Evolutionary conservation across 2,113 vertebrate genomes (phyloP), one percentile per base, ranked within the genome.

Genomic region (Hippopotamus amphibius): DNA sequence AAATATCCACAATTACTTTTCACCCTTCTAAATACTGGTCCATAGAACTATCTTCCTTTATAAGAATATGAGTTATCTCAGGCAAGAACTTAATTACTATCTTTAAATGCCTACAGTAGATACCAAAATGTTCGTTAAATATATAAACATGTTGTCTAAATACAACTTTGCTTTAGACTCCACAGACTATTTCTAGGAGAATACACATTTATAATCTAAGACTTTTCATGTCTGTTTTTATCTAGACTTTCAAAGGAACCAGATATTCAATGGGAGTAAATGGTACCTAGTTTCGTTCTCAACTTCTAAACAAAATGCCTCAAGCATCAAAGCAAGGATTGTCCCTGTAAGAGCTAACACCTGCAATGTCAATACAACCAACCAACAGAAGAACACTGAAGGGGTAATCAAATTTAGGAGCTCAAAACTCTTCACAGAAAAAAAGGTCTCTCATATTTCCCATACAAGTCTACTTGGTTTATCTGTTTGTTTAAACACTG

Each of bases 401-500:
- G 22, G 9, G 8, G 68, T 76, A 72, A 95, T 87, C 43, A 89
- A 84, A 92, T 41, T 3, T 81, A 74, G 89, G 28, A 88, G 14
- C 81, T 96, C 83, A 93, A 84, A 76, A 61, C 41, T 61, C 41
- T 72, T 96, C 82, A 79, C 30, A 30, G 26, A 65, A 93, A 89
- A 84, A 30, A 81, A 57, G 9, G 28, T 61, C 71, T 79, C 55
- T 74, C 19, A 12, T 80, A 93, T 26, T 92, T 95, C 57, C 80
- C 84, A 50, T 33, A 46, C 21, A 90, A 66, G 10, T 71, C 50
- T 66, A 88, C 37, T 89, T 71, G 17, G 53, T 91, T 95, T 76
- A 93, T 63, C 15, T 80, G 69, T 79, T 76, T 57, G 92, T 37
- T 91, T 95, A 96, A 92, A 97, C 15, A 76, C 2, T 95, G 37